Percentiles rank a stretch among this genome's conserved stretches.
These are phyloP conservation scores for Loris lydekkerianus DNA, from an alignment of 2,797 vertebrate genomes.

Conservation along the genomic window DNA sequence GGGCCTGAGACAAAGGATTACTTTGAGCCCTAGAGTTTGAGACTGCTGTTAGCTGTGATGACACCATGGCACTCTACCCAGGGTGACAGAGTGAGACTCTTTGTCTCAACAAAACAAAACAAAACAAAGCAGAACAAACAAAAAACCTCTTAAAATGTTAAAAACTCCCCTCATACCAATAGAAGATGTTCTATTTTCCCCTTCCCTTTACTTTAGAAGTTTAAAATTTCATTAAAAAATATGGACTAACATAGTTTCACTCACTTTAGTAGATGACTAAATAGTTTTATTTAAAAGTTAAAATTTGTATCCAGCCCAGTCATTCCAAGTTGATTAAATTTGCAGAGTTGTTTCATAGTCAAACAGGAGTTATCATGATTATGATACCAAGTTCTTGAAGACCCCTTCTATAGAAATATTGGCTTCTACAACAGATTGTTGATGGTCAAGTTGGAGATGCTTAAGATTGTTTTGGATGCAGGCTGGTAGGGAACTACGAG, in stretches of 20 bases:
- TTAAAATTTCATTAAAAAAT: not conserved
- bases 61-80: too few species aligned
- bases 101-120: not conserved
- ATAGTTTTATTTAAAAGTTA: not conserved
- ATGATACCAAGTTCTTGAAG: rapidly evolving
- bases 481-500: not conserved
- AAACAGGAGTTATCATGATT: not conserved
- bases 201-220: not conserved
- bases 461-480: slow-evolving; percentile 12
- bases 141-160: not conserved
- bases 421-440: not conserved
- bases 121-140: too few species aligned
- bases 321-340: slow-evolving; percentile 60
- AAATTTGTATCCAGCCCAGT: slow-evolving; percentile 36
- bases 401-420: not conserved
- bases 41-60: too few species aligned
- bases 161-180: not conserved
- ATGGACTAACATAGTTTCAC: not conserved
- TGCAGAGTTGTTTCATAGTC: not conserved
- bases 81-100: too few species aligned
- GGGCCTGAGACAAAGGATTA: too few species aligned
- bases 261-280: not conserved
- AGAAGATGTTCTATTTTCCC: not conserved
- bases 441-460: not conserved
- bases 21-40: too few species aligned